Percentiles rank a stretch among this genome's conserved stretches.
These are phyloP conservation scores for Bucorvus abyssinicus DNA, from an alignment of 2,797 vertebrate genomes.

Conservation along the genomic window DNA sequence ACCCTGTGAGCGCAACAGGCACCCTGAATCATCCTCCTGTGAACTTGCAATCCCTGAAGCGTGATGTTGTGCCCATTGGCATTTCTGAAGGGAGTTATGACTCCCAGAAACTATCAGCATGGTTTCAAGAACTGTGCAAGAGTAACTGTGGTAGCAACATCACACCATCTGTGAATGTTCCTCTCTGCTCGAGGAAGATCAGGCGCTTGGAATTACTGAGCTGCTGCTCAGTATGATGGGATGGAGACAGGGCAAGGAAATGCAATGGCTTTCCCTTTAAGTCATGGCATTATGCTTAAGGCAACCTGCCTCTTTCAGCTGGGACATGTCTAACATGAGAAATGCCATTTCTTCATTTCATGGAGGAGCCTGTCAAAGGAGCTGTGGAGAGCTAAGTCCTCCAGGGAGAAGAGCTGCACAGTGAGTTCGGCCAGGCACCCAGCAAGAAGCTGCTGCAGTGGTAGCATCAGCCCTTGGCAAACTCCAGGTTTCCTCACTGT, in stretches of 20 bases:
- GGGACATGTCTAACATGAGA: not conserved
- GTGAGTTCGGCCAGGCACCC: not conserved
- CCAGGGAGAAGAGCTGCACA: not conserved
- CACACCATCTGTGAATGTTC: fast-evolving
- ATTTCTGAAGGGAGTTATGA: not conserved
- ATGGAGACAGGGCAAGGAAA: not conserved
- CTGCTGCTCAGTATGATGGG: not conserved
- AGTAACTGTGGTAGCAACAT: not conserved
- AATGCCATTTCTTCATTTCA: not conserved
- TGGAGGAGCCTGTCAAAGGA: not conserved
- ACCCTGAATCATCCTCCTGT: not conserved
- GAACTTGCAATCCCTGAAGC: not conserved
- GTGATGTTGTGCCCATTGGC: not conserved
- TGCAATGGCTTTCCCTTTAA: not conserved
- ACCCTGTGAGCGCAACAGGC: not conserved
- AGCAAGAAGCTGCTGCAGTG: not conserved
- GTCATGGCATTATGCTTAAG: not conserved
- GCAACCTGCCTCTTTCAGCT: not conserved
- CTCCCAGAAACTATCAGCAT: not conserved
- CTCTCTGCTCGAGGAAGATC: not conserved
- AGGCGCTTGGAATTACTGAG: not conserved
- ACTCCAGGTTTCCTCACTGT: not conserved
- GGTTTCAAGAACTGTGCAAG: not conserved
- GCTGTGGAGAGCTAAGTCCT: not conserved
- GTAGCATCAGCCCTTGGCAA: not conserved